Evolutionary conservation across 2,888 invertebrate species (phyloP), one percentile per base, ranked within the genome.

Genomic region (Boloria selene): DNA sequence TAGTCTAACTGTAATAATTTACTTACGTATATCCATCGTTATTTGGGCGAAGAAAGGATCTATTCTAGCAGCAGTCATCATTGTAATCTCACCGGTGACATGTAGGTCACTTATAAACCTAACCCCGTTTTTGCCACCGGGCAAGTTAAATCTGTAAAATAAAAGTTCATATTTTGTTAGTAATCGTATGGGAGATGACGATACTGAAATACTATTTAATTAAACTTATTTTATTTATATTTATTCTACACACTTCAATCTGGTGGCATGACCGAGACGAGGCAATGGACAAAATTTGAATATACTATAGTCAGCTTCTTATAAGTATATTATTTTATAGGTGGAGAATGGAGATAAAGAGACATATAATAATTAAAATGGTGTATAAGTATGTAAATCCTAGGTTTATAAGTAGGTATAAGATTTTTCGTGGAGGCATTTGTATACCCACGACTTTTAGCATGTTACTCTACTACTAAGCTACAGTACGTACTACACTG

Each of bases 361-460:
- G 22, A 10, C 31, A 7, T 31, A 31, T 10, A 31, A 31, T 10
- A 31, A 0, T 1, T 31, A 7, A 31, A 31, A 22, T 22, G 2
- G 22, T 22, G 22, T 22, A 22, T 22, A 22, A 3, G 3, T n/a
- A n/a, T n/a, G n/a, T 22, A 22, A 22, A 22, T 22, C 22, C 22
- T 22, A 22, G 3, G 22, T 22, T 22, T 22, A 22, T 22, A 3
- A 22, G 22, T 22, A 22, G 3, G 3, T 22, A 22, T 22, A 22
- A 22, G 22, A 22, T 22, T 22, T 31, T 31, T 31, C 7, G 10
- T 93, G 93, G 93, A 94, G 93, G 90, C 92, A 92, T 93, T 92
- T 93, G 93, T 93, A 93, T 94, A 93, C 93, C 93, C 93, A 93
- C 93, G 93, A 93, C 93, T 93, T 93, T 93, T 93, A 93, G 93